Evolutionary conservation across 2,888 invertebrate species (phyloP), one percentile per base, ranked within the genome.

Genomic region (Acheta domesticus): DNA sequence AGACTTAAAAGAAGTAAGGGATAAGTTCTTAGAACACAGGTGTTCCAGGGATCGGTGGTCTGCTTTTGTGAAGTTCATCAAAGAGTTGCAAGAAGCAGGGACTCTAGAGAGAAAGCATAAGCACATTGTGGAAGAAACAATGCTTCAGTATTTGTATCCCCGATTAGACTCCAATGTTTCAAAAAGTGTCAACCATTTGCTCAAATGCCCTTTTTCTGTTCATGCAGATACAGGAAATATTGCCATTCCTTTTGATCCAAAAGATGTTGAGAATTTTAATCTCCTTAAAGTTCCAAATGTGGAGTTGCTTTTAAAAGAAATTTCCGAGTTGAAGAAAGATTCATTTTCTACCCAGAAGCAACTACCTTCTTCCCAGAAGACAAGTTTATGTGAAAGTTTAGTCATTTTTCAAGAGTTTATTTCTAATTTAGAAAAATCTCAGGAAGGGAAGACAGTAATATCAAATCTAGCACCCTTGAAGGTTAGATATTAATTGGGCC

Each of bases 181-280:
- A 16, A 98, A 95, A 88, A 96, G 96, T 1, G 90, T 98, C 82
- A 98, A 98, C 87, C 99, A 99, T 89, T 93, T 99, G 85, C 88
- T 99, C 19, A 99, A 99, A 87, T 94, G 97, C n/a, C 99, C 99
- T 0, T 99, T 99, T 87, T 98, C 97, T 88, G 92, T 99, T 80
- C 99, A 99, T 89, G 99, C 99, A 0, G 96, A 98, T 87, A 98
- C 98, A 76, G 99, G 98, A 1, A 94, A 96, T 87, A 92, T 99
- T 49, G 98, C 97, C 84, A 92, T 99, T 75, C 96, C 96, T 0
- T 92, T 97, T 84, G 92, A 92, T 85, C 90, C 92, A 0, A 90
- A 89, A 82, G 87, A 89, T n/a, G 91, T 92, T 11, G 92, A 91
- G 80, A 89, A 91, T 82, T 96, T 97, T 85, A 91, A 95, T 87